These are phyloP conservation scores for Muscicapa comitata DNA, from an alignment of 2,797 vertebrate species.

Conservation along the genomic window DNA sequence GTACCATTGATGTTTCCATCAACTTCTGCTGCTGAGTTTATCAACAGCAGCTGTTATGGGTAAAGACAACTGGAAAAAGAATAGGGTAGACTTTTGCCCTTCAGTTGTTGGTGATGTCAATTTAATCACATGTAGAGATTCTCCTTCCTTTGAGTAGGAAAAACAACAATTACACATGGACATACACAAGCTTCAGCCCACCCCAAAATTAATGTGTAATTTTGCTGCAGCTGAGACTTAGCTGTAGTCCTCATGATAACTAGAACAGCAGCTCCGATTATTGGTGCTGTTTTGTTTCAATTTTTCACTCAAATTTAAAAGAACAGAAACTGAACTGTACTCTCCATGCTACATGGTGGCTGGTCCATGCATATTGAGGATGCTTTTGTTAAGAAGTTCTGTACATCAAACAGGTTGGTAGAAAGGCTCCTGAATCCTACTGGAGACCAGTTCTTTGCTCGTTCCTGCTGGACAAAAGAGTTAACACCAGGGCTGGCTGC, in stretches of 20 bases:
- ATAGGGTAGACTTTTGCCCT: neutral
- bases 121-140: neutral
- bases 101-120: neutral
- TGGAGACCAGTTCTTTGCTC: neutral
- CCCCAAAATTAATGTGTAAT: neutral
- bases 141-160: neutral
- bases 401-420: neutral
- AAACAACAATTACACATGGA: neutral
- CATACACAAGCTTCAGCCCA: neutral
- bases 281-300: neutral
- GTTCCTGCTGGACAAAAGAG: neutral
- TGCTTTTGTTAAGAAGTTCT: neutral
- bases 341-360: accelerated
- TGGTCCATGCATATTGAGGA: accelerated
- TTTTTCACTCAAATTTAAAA: neutral
- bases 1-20: neutral
- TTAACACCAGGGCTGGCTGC: neutral
- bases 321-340: neutral
- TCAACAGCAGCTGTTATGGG: neutral
- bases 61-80: neutral
- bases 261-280: accelerated
- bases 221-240: neutral
- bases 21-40: neutral
- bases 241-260: neutral
- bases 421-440: neutral